Conservation (phyloP, 2,797 vertebrate species). For the Mustela erminea region DNA sequence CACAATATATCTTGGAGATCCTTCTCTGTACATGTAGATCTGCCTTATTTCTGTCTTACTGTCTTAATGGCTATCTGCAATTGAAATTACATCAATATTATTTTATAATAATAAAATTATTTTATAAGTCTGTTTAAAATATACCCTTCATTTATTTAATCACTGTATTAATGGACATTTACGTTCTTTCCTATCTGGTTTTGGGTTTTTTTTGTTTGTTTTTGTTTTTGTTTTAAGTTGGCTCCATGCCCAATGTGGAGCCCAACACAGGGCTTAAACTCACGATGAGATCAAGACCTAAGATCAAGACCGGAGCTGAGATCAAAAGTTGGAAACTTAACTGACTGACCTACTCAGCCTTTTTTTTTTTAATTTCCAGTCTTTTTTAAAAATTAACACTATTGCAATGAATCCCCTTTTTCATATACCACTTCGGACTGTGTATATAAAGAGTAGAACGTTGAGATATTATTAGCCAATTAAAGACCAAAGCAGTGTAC, state of each 20-base stretch:
- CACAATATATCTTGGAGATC: background rate
- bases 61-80: background rate
- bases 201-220: background rate
- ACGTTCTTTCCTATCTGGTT: background rate
- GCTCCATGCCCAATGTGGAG: background rate
- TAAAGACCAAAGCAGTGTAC: background rate
- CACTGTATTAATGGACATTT: background rate
- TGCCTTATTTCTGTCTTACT: background rate
- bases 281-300: background rate
- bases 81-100: background rate
- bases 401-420: background rate
- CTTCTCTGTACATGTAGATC: background rate
- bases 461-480: background rate
- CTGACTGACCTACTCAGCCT: background rate
- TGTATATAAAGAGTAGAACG: background rate
- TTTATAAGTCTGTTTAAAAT: slow-evolving; percentile 28
- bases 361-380: background rate
- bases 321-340: background rate
- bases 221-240: background rate
- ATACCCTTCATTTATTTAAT: background rate
- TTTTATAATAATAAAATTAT: background rate
- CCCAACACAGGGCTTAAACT: background rate
- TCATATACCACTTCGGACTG: background rate
- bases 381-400: slow-evolving; percentile 4
- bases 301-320: too few relatives aligned